Conservation (phyloP, 2,113 vertebrate species). For the Vidua macroura region DNA sequence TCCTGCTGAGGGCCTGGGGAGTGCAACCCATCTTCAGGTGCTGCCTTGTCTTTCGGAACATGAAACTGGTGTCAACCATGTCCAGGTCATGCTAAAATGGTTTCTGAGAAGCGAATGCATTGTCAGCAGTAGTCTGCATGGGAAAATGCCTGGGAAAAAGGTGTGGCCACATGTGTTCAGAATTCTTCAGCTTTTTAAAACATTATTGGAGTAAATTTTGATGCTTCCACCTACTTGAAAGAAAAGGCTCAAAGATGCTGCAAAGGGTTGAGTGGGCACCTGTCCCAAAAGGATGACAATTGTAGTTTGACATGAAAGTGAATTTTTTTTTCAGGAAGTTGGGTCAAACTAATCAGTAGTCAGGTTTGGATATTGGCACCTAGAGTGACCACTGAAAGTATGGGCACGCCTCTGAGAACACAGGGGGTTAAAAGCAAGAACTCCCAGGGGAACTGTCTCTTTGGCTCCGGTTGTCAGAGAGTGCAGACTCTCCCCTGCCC, state of each 20-base stretch:
- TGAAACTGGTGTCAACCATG: neutral
- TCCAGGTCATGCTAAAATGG: neutral
- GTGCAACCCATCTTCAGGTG: neutral
- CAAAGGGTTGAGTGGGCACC: fast-evolving
- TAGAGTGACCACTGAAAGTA: too few relatives aligned
- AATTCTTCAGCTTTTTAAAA: neutral
- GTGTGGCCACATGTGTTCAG: neutral
- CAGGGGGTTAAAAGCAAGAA: too few relatives aligned
- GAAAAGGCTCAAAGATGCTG: neutral
- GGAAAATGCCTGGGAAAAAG: neutral
- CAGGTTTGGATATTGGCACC: too few relatives aligned
- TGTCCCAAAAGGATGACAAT: neutral
- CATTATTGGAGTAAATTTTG: neutral
- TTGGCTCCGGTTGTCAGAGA: too few relatives aligned
- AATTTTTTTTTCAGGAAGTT: too few relatives aligned
- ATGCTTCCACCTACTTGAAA: neutral
- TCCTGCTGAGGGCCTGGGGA: neutral
- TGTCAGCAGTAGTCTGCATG: neutral
- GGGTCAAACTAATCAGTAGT: too few relatives aligned
- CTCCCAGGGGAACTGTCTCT: too few relatives aligned
- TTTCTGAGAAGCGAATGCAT: neutral
- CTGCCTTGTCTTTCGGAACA: neutral
- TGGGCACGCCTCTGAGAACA: too few relatives aligned
- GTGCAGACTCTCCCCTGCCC: too few relatives aligned
- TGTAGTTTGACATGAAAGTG: too few relatives aligned